phyloP scores from a whole-genome alignment of 2,888 invertebrate genomes.

The Nyleta sp. region DNA sequence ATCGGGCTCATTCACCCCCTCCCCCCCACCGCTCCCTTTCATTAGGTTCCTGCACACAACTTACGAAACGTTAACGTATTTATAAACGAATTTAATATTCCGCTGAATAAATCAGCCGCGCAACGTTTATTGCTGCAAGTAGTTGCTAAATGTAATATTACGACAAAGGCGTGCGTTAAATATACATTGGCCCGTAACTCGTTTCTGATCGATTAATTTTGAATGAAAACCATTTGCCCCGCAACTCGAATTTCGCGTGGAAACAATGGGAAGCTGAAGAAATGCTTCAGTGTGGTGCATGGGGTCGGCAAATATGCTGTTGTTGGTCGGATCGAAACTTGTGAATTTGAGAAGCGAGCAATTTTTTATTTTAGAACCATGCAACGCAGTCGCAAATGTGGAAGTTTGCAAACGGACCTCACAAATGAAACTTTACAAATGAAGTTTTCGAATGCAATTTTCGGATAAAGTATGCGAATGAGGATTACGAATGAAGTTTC shows the following conservation, averaged over 20 bases:
- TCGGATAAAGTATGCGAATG: too few relatives aligned
- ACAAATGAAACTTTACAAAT: too few relatives aligned
- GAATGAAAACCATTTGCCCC: conserved; percentile 16
- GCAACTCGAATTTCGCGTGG: conserved; percentile 1
- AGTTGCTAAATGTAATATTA: conserved; percentile 8
- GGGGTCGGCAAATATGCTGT: neutral
- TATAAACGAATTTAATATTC: conserved; percentile 17
- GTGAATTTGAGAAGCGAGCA: neutral
- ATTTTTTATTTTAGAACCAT: too few relatives aligned
- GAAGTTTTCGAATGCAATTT: too few relatives aligned
- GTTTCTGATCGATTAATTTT: conserved; percentile 33
- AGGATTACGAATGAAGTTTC: too few relatives aligned
- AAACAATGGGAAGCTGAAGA: neutral
- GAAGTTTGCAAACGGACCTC: too few relatives aligned
- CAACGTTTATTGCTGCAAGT: conserved; percentile 2
- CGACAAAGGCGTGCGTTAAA: conserved; percentile 27
- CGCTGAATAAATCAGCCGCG: conserved; percentile 2
- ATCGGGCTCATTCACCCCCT: neutral
- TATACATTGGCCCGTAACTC: conserved; percentile 24
- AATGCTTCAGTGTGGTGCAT: neutral
- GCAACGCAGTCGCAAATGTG: too few relatives aligned
- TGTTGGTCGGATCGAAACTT: neutral
- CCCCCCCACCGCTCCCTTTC: neutral
- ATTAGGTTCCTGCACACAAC: neutral
- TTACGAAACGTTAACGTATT: conserved; percentile 3